Evolutionary conservation across 37 sponge, comb jelly and placozoan species (phyloP).

Genomic region (Spongilla lacustris): DNA sequence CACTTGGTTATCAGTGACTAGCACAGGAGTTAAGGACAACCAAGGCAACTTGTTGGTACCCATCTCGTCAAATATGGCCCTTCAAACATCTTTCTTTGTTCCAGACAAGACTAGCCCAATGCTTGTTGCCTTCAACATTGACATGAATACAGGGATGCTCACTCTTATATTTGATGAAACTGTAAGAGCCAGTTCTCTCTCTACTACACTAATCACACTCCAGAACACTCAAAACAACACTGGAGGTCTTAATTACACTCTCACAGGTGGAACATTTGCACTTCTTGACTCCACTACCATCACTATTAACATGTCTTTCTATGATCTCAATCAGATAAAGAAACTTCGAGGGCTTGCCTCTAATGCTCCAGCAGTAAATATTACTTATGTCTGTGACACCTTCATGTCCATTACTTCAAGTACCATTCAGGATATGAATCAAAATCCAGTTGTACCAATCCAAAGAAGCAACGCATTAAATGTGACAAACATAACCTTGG

Average conservation of each 20-base stretch:
- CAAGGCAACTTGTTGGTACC: constrained; percentile 42
- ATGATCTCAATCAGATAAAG: constrained; percentile 88
- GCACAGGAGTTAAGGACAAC: constrained; percentile 57
- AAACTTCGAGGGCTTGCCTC: constrained; percentile 69
- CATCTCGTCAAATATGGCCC: constrained; percentile 29
- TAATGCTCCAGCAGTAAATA: not conserved
- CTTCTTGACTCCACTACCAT: constrained; percentile 71
- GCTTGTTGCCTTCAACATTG: constrained; percentile 62
- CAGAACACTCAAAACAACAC: constrained; percentile 35
- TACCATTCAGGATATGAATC: constrained; percentile 80
- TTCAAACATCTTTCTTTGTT: constrained; percentile 24
- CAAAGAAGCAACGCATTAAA: constrained; percentile 5
- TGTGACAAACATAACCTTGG: constrained; percentile 61
- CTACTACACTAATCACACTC: constrained; percentile 63
- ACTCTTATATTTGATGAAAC: constrained; percentile 83
- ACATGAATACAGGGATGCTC: constrained; percentile 62
- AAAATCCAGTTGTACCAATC: constrained; percentile 42
- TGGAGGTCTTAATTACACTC: constrained; percentile 39
- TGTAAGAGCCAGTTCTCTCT: constrained; percentile 59
- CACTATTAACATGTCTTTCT: constrained; percentile 54
- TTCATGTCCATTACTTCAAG: constrained; percentile 54
- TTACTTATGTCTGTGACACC: too few species aligned
- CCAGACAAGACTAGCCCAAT: constrained; percentile 72
- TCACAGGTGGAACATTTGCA: constrained; percentile 54
- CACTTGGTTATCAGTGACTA: constrained; percentile 71